Percentiles rank a stretch among this genome's conserved stretches.
These are phyloP conservation scores for Clanis bilineata DNA, from an alignment of 2,888 invertebrate species.

Conservation along the genomic window DNA sequence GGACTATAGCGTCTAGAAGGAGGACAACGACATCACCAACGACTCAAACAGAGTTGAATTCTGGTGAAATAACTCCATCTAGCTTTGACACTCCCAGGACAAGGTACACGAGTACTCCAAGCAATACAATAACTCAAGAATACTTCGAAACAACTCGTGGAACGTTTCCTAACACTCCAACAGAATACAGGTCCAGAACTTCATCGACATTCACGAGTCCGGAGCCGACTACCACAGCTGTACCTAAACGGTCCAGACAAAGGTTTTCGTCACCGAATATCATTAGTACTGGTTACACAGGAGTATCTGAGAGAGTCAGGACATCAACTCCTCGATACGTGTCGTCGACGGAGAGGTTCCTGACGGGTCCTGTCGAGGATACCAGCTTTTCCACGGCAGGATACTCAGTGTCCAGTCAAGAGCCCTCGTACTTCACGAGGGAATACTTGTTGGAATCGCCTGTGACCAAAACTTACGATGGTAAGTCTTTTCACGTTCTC, in stretches of 20 bases:
- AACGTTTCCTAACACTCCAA: slow-evolving; percentile 3
- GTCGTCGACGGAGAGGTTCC: slow-evolving; percentile 21
- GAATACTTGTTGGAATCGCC: slow-evolving; percentile 75
- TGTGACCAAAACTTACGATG: slow-evolving; percentile 71
- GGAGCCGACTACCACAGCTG: slow-evolving; percentile 9
- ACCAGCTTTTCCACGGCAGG: slow-evolving; percentile 46
- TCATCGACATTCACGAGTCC: not conserved
- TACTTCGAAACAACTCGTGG: slow-evolving; percentile 18
- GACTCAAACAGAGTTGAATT: slow-evolving; percentile 23
- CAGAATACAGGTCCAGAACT: not conserved
- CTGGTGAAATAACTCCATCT: slow-evolving; percentile 23
- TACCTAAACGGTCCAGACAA: not conserved
- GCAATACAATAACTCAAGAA: slow-evolving; percentile 14
- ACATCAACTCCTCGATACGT: slow-evolving; percentile 9
- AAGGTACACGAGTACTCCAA: slow-evolving; percentile 25
- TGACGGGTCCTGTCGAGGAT: slow-evolving; percentile 23
- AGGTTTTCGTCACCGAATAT: slow-evolving; percentile 28
- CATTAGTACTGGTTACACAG: slow-evolving; percentile 31
- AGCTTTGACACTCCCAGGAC: slow-evolving; percentile 24
- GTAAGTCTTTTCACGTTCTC: slow-evolving; percentile 44
- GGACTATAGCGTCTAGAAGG: slow-evolving; percentile 21
- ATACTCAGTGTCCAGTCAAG: slow-evolving; percentile 53
- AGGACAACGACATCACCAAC: slow-evolving; percentile 21
- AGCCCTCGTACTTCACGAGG: slow-evolving; percentile 69
- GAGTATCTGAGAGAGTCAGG: slow-evolving; percentile 22